Base-by-base conservation (phyloP, 2,888 invertebrate genomes). In the Parnassius orleans region DNA sequence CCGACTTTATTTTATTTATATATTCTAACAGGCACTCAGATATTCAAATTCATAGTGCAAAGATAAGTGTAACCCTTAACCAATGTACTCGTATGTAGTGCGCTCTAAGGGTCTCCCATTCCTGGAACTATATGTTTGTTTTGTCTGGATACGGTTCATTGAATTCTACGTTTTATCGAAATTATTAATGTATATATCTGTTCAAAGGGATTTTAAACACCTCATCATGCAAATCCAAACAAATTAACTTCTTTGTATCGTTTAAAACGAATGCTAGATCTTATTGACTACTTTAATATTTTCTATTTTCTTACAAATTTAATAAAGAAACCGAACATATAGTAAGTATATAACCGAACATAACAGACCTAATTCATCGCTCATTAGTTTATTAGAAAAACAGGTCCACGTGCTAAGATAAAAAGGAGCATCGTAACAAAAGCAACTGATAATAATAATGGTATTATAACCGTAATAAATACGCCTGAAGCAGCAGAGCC, bases 1-100 rank as follows among this genome's bases (percentile, higher is more conserved):
- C 79, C 80, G 78, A 80, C 81, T 78, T 80, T 85, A 87, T 87
- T 78, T 80, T 85, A 87, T 87, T 85, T 87, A 86, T 87, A 83
- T 81, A 83, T 84, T 84, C 81, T 83, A 85, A 86, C 81, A 78
- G 79, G 56, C 65, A 77, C 76, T 78, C 75, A 74, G 81, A 83
- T 84, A 84, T 80, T 82, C 77, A 78, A 79, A 78, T 80, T 76
- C 80, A 75, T 74, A 75, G 75, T 69, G 68, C 68, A 65, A 67
- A 79, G 78, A 83, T 83, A 81, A 79, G 72, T 77, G 75, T 77
- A 76, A 74, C n/a, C n/a, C n/a, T n/a, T n/a, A n/a, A n/a, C 75
- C 75, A 80, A 78, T 74, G 69, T 65, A 68, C 47, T 62, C 50
- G 53, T 51, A 41, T 69, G 74, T 76, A 76, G 73, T 65, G 71